Evolutionary conservation across 2,113 vertebrate genomes (phyloP).

Genomic region (Pyrgilauda ruficollis): DNA sequence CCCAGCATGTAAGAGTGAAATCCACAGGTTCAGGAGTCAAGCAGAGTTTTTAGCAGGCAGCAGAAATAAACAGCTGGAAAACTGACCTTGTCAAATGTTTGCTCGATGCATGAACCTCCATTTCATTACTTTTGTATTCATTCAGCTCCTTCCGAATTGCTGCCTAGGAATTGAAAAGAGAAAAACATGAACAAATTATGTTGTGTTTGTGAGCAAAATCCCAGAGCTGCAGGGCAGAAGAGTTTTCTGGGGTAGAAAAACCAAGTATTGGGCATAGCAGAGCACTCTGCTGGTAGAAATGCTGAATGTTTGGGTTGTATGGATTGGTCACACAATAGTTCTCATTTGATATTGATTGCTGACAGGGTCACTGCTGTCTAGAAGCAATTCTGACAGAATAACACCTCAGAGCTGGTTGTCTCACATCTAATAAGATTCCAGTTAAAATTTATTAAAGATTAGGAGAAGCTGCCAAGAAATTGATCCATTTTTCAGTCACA

Average conservation of each 20-base stretch:
- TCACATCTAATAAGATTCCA: neutral
- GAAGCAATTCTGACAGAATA: neutral
- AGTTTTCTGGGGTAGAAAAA: neutral
- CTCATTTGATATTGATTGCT: neutral
- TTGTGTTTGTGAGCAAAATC: neutral
- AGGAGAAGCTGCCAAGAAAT: neutral
- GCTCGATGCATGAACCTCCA: slow-evolving; percentile 97
- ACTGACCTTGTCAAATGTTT: slow-evolving; percentile 96
- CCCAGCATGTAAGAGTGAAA: neutral
- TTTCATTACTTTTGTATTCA: slow-evolving; percentile 97
- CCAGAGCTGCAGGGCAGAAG: neutral
- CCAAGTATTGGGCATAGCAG: neutral
- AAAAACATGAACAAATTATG: neutral
- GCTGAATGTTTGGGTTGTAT: neutral
- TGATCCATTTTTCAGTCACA: neutral
- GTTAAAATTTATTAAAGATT: neutral
- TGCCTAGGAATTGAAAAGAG: slow-evolving; percentile 77
- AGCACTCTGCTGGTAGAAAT: neutral
- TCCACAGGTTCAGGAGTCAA: neutral
- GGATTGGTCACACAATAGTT: neutral
- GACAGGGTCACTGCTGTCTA: neutral
- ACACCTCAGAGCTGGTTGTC: neutral
- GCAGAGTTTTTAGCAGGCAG: neutral
- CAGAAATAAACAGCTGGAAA: neutral
- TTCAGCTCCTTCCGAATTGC: slow-evolving; percentile 98